Base-by-base conservation (phyloP, 2,797 vertebrate species). In the Ciconia nigra region DNA sequence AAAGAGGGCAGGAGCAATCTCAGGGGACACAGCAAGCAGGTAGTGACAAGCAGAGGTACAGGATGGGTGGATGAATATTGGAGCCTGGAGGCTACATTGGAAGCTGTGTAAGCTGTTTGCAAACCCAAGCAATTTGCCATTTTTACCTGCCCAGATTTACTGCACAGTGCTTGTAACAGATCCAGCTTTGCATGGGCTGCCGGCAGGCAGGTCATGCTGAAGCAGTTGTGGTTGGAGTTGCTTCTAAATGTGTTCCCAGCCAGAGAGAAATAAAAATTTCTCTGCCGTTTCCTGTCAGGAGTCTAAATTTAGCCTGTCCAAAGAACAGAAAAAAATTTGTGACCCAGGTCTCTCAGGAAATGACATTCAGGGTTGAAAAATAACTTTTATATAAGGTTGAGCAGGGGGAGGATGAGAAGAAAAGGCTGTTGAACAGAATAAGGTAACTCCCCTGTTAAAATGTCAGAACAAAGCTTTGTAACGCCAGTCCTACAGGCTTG, bases 271-370 rank as follows among this genome's bases (percentile, higher is more conserved):
- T 72, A 37, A 91, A 91, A 93, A 72, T 72, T 92, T 90, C 80
- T 93, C 46, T 96, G 65, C 51, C 3, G 0, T 96, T 97, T 96
- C 96, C 96, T 96, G 93, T 63, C 65, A 84, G 49, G 62, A 72
- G 67, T 84, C 91, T 96, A 96, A 95, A 97, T 93, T 96, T 95
- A 94, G 93, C 46, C 51, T 67, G 29, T 72, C 87, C 89, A 66
- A 95, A 94, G 83, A 95, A 94, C 61, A 92, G 92, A 96, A 95
- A 94, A 28, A 93, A 95, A 89, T 83, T 83, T 80, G 39, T 86
- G 89, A 86, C 93, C 73, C 41, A 54, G 39, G 89, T 94, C 89
- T 83, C 83, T 91, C 59, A 96, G 94, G 94, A 94, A 94, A 92
- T 94, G 42, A 92, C 65, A 29, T 87, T 57, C 61, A 77, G 47